These are phyloP conservation scores for Erynnis tages DNA, from an alignment of 2,888 invertebrate species.

Conservation along the genomic window DNA sequence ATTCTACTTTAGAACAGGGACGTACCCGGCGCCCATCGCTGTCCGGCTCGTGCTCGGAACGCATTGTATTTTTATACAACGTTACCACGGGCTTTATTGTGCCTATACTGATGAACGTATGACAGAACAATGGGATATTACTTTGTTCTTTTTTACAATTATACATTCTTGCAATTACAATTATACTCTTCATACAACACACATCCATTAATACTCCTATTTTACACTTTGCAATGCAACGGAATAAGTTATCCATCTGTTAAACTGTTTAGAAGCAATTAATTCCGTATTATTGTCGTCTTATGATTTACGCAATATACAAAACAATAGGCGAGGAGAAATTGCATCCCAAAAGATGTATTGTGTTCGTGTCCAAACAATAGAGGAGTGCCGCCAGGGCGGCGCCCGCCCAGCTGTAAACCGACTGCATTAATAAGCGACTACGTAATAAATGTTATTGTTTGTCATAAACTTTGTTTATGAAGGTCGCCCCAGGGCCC, in stretches of 20 bases:
- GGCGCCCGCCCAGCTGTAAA: constrained; percentile 68
- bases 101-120: constrained; percentile 41
- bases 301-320: neutral
- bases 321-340: constrained; percentile 39
- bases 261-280: neutral
- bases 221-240: neutral
- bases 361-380: constrained; percentile 50
- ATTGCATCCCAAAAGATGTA: constrained; percentile 48
- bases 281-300: neutral
- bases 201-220: neutral
- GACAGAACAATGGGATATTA: constrained; percentile 33
- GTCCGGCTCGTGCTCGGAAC: constrained; percentile 49
- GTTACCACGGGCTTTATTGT: constrained; percentile 42
- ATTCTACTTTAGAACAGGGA: constrained; percentile 60
- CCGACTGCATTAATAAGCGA: constrained; percentile 73
- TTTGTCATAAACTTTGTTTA: constrained; percentile 77
- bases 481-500: constrained; percentile 63
- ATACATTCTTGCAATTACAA: constrained; percentile 1
- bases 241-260: neutral
- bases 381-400: constrained; percentile 49
- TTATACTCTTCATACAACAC: too few relatives aligned
- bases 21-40: constrained; percentile 50
- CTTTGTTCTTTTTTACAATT: constrained; percentile 13
- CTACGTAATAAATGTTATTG: constrained; percentile 79
- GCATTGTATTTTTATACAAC: constrained; percentile 53